Conservation (phyloP, 92 coral and sea anemone genomes). For the Bergia puertoricense region DNA sequence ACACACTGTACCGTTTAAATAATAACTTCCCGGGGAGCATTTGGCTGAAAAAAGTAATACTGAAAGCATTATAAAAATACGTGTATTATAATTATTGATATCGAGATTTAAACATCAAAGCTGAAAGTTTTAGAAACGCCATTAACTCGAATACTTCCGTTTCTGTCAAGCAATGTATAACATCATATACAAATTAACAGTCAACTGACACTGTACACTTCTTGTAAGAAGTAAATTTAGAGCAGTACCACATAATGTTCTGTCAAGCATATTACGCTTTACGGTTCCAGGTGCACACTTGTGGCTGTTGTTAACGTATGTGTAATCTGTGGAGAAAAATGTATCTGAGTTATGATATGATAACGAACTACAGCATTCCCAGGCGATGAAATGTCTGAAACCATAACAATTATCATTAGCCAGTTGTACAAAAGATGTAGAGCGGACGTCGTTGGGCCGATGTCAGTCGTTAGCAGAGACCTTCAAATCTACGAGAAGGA, state of each 20-base stretch:
- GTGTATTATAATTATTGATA: neutral
- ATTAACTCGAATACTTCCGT: no score
- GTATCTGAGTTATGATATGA: neutral
- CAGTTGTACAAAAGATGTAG: no score
- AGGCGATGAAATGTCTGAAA: no score
- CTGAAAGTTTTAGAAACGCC: no score
- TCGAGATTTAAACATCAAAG: neutral
- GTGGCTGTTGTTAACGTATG: neutral
- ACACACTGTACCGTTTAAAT: constrained; percentile 41
- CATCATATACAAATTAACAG: no score
- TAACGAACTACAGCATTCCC: neutral
- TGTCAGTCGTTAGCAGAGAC: no score
- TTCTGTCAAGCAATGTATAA: no score
- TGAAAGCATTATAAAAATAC: no score
- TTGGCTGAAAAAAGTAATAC: constrained; percentile 30
- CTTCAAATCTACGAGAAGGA: no score
- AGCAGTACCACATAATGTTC: neutral
- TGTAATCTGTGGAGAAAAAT: neutral
- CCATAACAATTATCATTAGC: no score
- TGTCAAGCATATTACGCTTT: neutral
- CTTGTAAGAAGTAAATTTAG: neutral
- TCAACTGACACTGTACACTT: no score
- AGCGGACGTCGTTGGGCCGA: no score
- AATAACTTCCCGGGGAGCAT: constrained; percentile 54
- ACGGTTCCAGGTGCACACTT: neutral